phyloP scores from a whole-genome alignment of 30 jellyfish, hydroid and myxozoan species.

The Aurelia aurita region DNA sequence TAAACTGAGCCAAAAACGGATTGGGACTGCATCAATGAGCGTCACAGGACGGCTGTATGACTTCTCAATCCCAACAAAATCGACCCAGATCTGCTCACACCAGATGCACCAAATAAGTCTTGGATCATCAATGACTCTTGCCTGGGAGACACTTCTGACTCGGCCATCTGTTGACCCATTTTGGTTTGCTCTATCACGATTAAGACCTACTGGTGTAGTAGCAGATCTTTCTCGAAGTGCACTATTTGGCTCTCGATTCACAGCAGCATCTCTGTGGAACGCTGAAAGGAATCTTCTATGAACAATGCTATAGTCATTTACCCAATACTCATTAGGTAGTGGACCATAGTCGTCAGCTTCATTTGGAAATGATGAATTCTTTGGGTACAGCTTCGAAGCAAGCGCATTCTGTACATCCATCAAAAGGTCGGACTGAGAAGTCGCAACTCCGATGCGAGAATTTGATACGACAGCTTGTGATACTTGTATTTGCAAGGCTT shows the following conservation, averaged over 20 bases:
- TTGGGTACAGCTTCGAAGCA: conserved; percentile 82
- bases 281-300: conserved; percentile 55
- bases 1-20: conserved; percentile 88
- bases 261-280: neutral
- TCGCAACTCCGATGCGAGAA: conserved; percentile 85
- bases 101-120: conserved; percentile 90
- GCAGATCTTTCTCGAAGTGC: neutral
- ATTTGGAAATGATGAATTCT: conserved; percentile 73
- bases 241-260: neutral
- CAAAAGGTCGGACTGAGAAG: conserved; percentile 87
- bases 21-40: conserved; percentile 93
- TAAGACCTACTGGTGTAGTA: neutral
- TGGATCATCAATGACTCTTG: conserved; percentile 41
- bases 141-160: neutral
- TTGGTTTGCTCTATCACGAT: neutral
- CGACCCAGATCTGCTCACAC: conserved; percentile 97
- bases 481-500: conserved; percentile 82
- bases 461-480: conserved; percentile 95
- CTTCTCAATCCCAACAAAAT: conserved; percentile 77
- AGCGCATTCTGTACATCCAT: conserved; percentile 85
- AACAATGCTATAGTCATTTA: conserved; percentile 86
- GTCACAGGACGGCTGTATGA: conserved; percentile 93
- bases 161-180: conserved; percentile 17
- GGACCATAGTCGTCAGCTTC: conserved; percentile 60
- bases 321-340: conserved; percentile 88